A percentile compares a stretch with the other conserved stretches of the same genome.
These are phyloP conservation scores for Cisticola juncidis DNA, from an alignment of 2,113 vertebrate species.

Conservation along the genomic window DNA sequence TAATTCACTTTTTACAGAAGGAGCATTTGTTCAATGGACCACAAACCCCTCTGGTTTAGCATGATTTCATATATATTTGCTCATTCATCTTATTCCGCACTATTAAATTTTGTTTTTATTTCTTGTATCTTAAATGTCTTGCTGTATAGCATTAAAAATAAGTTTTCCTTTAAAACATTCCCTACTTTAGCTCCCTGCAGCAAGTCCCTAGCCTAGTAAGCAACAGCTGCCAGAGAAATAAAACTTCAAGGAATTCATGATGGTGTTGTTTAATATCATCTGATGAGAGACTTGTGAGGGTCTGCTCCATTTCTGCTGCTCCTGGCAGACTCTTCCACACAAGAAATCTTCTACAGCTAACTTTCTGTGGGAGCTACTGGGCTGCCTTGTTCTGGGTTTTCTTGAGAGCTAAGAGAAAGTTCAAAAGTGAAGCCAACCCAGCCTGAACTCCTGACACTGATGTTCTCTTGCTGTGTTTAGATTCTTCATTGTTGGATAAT, in stretches of 20 bases:
- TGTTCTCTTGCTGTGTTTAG: background rate
- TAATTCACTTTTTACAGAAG: conserved; percentile 15
- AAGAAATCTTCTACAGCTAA: background rate
- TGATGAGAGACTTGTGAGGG: background rate
- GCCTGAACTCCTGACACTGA: background rate
- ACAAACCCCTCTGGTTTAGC: background rate
- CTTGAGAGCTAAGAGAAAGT: background rate
- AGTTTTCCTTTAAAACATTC: background rate
- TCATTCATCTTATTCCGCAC: background rate
- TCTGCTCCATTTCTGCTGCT: background rate
- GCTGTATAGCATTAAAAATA: background rate
- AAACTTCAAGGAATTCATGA: background rate
- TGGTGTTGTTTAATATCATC: background rate
- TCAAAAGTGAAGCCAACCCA: background rate
- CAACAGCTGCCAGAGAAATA: background rate
- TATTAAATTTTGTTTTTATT: conserved; percentile 1
- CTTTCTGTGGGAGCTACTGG: background rate
- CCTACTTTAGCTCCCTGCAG: background rate
- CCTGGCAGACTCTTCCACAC: background rate
- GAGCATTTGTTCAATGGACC: conserved; percentile 17
- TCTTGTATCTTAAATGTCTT: background rate
- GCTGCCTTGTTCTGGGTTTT: background rate
- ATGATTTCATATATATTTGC: background rate
- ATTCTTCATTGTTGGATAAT: background rate
- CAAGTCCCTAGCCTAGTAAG: background rate